phyloP scores from a whole-genome alignment of 2,888 invertebrate genomes.

The Diarsia mendica region DNA sequence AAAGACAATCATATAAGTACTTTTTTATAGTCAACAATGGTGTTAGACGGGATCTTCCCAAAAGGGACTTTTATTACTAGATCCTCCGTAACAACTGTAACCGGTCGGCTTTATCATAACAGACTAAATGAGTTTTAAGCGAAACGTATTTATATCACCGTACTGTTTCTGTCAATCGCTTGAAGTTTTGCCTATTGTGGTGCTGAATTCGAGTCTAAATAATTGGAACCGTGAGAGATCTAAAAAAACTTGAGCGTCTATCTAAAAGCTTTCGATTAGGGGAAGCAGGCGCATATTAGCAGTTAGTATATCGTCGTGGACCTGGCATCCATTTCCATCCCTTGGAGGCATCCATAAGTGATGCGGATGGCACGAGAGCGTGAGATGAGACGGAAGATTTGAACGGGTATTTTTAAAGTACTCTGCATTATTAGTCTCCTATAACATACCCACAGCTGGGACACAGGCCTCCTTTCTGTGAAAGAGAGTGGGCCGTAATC shows the following conservation, averaged over 20 bases:
- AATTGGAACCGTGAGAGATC: neutral
- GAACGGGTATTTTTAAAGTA: slow-evolving; percentile 1
- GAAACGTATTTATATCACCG: neutral
- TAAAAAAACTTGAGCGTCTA: slow-evolving; percentile 24
- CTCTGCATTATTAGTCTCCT: slow-evolving; percentile 1
- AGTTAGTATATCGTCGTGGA: slow-evolving; percentile 25
- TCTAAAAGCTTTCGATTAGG: slow-evolving; percentile 47
- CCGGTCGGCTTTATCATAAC: neutral
- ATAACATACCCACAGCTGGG: no score
- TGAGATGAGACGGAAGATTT: neutral
- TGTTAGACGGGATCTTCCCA: no score
- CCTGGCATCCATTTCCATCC: slow-evolving; percentile 37
- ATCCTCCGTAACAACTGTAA: neutral
- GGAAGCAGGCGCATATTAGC: slow-evolving; percentile 22
- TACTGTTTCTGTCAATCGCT: neutral
- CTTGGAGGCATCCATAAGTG: slow-evolving; percentile 26
- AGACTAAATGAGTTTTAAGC: neutral
- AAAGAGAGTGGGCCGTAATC: neutral
- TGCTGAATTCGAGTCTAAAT: neutral
- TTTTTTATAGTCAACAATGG: no score
- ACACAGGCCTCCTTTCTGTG: neutral
- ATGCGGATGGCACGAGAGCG: slow-evolving; percentile 13
- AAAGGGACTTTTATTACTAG: neutral
- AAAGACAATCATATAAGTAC: no score
- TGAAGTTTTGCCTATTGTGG: neutral